Percentiles rank a stretch among this genome's conserved stretches.
phyloP scores from a whole-genome alignment of 2,888 invertebrate genomes.

The Liopterus haemorrhoidalis region DNA sequence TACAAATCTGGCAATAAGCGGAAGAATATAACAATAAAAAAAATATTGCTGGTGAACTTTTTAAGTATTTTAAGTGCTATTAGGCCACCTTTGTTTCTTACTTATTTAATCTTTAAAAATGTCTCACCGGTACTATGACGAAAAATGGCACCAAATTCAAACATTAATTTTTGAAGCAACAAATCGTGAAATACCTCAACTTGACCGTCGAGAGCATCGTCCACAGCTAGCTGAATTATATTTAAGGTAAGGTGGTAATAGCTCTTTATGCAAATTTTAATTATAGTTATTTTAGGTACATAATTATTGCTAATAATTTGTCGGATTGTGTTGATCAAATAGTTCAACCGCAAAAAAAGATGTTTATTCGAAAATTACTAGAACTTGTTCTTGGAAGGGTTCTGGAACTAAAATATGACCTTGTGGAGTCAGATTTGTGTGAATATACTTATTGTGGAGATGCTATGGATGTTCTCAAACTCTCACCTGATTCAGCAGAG shows the following conservation, averaged over 20 bases:
- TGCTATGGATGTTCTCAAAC: slow-evolving; percentile 62
- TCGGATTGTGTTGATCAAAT: slow-evolving; percentile 84
- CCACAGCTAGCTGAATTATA: slow-evolving; percentile 65
- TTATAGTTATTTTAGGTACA: slow-evolving; percentile 80
- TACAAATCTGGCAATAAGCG: no score
- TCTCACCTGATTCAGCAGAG: slow-evolving; percentile 72
- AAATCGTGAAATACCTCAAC: slow-evolving; percentile 54
- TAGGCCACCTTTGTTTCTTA: no score
- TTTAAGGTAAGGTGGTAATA: no score
- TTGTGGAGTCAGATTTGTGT: slow-evolving; percentile 78
- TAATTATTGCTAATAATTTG: slow-evolving; percentile 65
- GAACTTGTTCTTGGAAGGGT: slow-evolving; percentile 76
- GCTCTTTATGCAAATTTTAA: no score
- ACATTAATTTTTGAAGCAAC: slow-evolving; percentile 59
- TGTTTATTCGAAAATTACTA: slow-evolving; percentile 65
- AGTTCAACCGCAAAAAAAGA: slow-evolving; percentile 86
- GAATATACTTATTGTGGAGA: slow-evolving; percentile 87
- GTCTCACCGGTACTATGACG: slow-evolving; percentile 70
- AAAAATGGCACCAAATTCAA: slow-evolving; percentile 60
- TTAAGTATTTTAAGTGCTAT: no score
- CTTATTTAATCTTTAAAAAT: slow-evolving; percentile 45
- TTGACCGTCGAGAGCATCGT: slow-evolving; percentile 57
- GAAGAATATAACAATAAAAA: no score
- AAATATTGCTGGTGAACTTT: no score
- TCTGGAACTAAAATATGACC: slow-evolving; percentile 80